Evolutionary conservation across 2,113 vertebrate genomes (phyloP).

Genomic region (Nymphicus hollandicus): DNA sequence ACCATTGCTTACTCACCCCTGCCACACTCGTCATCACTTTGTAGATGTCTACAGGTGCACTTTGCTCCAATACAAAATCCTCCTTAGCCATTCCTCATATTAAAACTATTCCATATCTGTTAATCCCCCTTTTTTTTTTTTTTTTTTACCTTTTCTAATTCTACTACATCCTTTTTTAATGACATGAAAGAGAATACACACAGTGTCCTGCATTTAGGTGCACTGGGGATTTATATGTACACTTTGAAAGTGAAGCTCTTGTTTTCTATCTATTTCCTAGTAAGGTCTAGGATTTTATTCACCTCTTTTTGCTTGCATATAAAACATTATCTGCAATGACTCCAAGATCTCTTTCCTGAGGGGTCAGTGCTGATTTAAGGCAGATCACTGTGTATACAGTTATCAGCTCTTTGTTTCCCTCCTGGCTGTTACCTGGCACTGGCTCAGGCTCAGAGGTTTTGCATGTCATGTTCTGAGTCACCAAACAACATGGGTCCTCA

Average conservation of each 20-base stretch:
- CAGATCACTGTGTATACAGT: neutral
- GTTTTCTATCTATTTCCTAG: neutral
- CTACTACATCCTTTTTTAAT: neutral
- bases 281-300: neutral
- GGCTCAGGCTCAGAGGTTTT: neutral
- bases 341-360: neutral
- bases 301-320: neutral
- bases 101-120: neutral
- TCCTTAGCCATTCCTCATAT: neutral
- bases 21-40: neutral
- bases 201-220: neutral
- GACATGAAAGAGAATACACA: neutral
- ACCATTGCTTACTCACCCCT: neutral
- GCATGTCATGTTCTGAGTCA: neutral
- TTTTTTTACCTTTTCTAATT: neutral
- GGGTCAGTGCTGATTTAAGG: neutral
- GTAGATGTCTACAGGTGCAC: neutral
- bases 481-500: neutral
- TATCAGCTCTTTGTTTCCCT: constrained; percentile 23
- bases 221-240: neutral
- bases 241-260: neutral
- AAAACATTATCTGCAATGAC: neutral
- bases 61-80: neutral
- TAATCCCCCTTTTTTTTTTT: neutral
- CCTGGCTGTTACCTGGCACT: neutral